Percentiles rank a stretch among this genome's conserved stretches.
These are phyloP conservation scores for Acanthiza pusilla DNA, from an alignment of 2,797 vertebrate species.

Conservation along the genomic window DNA sequence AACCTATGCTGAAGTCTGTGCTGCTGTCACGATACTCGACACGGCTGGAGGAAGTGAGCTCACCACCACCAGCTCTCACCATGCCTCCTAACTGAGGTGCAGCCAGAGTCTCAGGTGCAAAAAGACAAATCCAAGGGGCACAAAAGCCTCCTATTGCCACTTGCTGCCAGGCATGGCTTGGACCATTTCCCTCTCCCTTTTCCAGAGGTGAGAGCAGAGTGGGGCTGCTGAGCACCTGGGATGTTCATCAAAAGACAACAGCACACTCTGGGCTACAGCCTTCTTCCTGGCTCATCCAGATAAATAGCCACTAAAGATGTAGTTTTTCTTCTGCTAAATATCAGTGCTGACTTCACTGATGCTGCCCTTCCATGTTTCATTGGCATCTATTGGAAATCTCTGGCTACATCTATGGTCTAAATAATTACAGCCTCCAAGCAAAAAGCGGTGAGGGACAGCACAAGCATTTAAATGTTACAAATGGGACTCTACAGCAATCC, in stretches of 20 bases:
- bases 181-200: neutral
- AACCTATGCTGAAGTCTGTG: neutral
- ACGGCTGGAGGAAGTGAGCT: neutral
- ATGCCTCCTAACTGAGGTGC: neutral
- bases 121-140: neutral
- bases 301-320: neutral
- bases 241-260: neutral
- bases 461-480: neutral
- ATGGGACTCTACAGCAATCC: neutral
- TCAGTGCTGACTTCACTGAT: neutral
- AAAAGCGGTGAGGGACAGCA: neutral
- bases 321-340: neutral
- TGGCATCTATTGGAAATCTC: neutral
- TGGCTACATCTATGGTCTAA: neutral
- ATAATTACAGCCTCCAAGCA: neutral
- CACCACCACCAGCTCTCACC: neutral
- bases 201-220: neutral
- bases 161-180: neutral
- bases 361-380: neutral
- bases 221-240: neutral
- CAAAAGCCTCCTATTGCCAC: neutral
- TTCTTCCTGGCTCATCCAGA: neutral
- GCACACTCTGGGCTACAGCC: neutral
- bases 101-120: neutral
- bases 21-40: rapidly evolving